Conservation (phyloP, 2,888 invertebrate species). For the Drosophila pseudotalamancana region DNA sequence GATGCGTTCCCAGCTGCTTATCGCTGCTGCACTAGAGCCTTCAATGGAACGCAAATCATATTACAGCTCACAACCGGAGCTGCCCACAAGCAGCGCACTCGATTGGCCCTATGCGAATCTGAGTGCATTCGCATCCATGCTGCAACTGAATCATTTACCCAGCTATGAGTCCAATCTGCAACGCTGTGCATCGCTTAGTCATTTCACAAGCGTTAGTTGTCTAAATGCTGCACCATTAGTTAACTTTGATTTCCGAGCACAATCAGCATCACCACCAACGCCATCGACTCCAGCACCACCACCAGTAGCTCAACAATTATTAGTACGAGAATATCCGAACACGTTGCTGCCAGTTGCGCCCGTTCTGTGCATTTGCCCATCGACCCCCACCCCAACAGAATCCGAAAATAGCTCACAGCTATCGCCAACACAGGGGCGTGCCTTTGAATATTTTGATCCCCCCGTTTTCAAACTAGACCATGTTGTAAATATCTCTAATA, state of each 20-base stretch:
- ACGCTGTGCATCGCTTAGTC: conserved; percentile 47
- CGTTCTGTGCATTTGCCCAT: conserved; percentile 79
- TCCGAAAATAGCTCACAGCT: conserved; percentile 67
- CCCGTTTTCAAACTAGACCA: conserved; percentile 56
- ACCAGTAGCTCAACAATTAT: not conserved
- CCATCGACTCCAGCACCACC: not conserved
- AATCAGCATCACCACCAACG: not conserved
- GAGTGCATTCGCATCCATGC: conserved; percentile 55
- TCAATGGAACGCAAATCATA: conserved; percentile 66
- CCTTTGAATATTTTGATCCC: conserved; percentile 44
- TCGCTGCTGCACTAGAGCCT: conserved; percentile 34
- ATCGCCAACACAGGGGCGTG: conserved; percentile 25
- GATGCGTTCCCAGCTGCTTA: conserved; percentile 27
- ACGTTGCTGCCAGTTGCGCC: conserved; percentile 68
- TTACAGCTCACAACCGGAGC: conserved; percentile 81
- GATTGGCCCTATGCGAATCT: conserved; percentile 27
- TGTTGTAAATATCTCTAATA: conserved; percentile 72
- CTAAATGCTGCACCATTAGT: conserved; percentile 16
- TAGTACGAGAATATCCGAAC: conserved; percentile 9
- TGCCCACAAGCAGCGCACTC: conserved; percentile 48
- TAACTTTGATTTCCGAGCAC: conserved; percentile 20
- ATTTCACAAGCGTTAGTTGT: conserved; percentile 38
- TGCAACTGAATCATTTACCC: conserved; percentile 57
- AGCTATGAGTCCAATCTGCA: conserved; percentile 46
- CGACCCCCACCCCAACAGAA: conserved; percentile 82